Evolutionary conservation across 2,888 invertebrate genomes (phyloP), one percentile per base, ranked within the genome.

Genomic region (Linyphia triangularis): DNA sequence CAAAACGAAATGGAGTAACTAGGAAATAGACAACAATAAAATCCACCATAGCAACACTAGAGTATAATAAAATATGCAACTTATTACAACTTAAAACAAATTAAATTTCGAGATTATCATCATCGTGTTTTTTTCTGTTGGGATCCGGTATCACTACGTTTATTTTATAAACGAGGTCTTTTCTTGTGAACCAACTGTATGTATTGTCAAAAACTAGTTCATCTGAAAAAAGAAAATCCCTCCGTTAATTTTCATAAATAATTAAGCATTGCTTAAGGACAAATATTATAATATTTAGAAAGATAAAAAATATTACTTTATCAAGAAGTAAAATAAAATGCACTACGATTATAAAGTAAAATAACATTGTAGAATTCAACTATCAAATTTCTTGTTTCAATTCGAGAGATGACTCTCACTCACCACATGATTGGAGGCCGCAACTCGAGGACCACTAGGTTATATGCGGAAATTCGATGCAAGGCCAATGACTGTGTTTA

Each of bases 161-260:
- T 1, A 78, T 65, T 89, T 89, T 89, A 37, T 84, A 89, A 28
- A 69, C 70, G 1, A 89, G 63, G 9, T 78, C 84, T 30, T 89
- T 89, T 13, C 30, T 83, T 10, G 77, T 84, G 22, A 89, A 40
- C 88, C 88, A 89, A 65, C 88, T 89, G 79, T 84, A 89, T 3
- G 83, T 73, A 28, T 89, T 89, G 24, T 89, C 88, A 73, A 89
- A 89, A 6, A 84, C 37, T n/a, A 89, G n/a, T 59, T 84, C 83
- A 84, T 89, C 88, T 89, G 79, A 28, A 84, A 79, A 78, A 24
- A 72, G 26, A 69, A 85, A 26, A n/a, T 51, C 19, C 5, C 16
- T 51, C 10, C 51, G n/a, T n/a, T n/a, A n/a, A n/a, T n/a, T n/a
- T n/a, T n/a, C n/a, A n/a, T n/a, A n/a, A n/a, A n/a, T n/a, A n/a